phyloP scores from a whole-genome alignment of 2,797 vertebrate species.

The Platyrinchus mystaceus region DNA sequence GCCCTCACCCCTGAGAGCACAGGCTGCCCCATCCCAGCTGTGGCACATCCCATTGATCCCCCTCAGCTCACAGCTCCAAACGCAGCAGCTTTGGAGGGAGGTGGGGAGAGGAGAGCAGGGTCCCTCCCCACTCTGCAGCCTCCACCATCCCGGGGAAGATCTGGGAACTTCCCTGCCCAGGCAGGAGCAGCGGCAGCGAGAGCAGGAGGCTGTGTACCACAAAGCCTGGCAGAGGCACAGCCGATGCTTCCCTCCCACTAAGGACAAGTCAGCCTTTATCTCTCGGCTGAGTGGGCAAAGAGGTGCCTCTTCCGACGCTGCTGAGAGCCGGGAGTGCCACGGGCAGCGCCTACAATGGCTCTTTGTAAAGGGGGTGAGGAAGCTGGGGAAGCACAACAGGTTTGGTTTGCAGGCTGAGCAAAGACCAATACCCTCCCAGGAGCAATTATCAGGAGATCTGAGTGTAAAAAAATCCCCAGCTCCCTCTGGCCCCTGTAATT shows the following conservation, averaged over 20 bases:
- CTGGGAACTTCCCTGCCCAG: not conserved
- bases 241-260: not conserved
- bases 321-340: fast-evolving
- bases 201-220: not conserved
- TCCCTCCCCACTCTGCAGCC: not conserved
- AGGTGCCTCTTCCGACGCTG: not conserved
- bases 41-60: not conserved
- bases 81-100: not conserved
- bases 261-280: constrained; percentile 27
- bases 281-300: constrained; percentile 22
- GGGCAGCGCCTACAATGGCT: not conserved
- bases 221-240: not conserved
- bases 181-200: not conserved
- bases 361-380: not conserved
- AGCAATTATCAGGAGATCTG: not conserved
- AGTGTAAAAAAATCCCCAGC: not conserved
- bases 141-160: not conserved
- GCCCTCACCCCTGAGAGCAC: not conserved
- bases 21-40: fast-evolving
- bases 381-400: not conserved
- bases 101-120: not conserved
- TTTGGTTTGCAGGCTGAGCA: not conserved
- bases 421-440: not conserved
- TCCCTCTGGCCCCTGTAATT: not conserved
- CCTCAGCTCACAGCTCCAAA: not conserved